Evolutionary conservation across 2,113 vertebrate genomes (phyloP), one percentile per base, ranked within the genome.

Genomic region (Vireo altiloquus): DNA sequence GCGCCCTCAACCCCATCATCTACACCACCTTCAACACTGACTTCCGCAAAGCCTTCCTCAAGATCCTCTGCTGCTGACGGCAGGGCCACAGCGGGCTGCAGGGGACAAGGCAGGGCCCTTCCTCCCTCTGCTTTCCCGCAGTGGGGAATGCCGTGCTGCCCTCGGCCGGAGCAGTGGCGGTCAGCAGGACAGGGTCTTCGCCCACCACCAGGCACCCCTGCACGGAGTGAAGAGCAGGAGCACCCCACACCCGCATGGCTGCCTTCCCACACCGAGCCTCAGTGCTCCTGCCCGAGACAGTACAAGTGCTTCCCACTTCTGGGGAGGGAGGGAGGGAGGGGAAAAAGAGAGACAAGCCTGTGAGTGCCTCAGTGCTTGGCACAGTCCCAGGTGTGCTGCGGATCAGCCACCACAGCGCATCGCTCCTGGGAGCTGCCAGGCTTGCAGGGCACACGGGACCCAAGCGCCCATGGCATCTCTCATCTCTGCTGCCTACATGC

Each of bases 21-120:
- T 99, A 99, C 92, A 99, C 99, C 47, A 99, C 98, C 79, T 99
- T 99, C 98, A 99, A 99, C 96, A 97, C 98, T 0, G 99, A 99
- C 95, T 99, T 99, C 97, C 98, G 99, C 61, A 98, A 98, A 97
- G 99, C 99, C 78, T 99, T 99, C 97, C 98, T 99, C 97, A 99
- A 99, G 98, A 98, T 99, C 96, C 97, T 99, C 79, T 99, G 98
- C 95, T 99, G 99, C 97, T 99, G 97, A 98, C 52, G 3, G 11
- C 0, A 1, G 28, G 37, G 76, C 53, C 1, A 8, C n/a, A 11
- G 16, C 0, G 0, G 56, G 56, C 60, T 53, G 84, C 50, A 13
- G 0, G 0, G 27, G 47, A 20, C 37, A 27, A 31, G 69, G 33
- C 1, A 2, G 7, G n/a, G 27, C 25, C 22, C 40, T 87, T 39